Evolutionary conservation across 2,113 vertebrate genomes (phyloP), one percentile per base, ranked within the genome.

Genomic region (Panthera uncia): DNA sequence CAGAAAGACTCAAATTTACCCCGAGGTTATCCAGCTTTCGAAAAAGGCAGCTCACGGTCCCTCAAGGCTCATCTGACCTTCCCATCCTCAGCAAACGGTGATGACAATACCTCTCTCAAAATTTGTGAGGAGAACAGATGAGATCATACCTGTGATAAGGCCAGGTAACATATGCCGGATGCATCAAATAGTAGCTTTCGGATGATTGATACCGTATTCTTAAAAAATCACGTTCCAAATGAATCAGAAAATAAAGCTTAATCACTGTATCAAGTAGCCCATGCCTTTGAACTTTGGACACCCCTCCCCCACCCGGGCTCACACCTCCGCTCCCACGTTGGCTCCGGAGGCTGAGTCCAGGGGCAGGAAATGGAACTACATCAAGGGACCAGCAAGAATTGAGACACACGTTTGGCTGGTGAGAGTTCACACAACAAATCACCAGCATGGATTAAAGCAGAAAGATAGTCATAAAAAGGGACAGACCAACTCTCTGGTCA

Each of bases 301-400:
- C 41, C 4, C 21, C 38, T 69, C 50, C 4, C 21, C 9, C 5
- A 4, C 12, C 41, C 12, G 23, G 2, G 5, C 50, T 36, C 57
- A 21, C 10, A 25, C 3, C 11, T 33, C 15, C 0, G 3, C 3
- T 14, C 38, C 45, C 0, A 4, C 4, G 3, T 19, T 27, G 19
- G 36, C 9, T 16, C 3, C 12, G 45, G 33, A 4, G 18, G 18
- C 4, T 48, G 15, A 33, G 31, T 63, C 29, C 4, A 31, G 10
- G 1, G 9, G 4, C 16, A 81, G 71, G 21, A 16, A 7, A 4
- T 4, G 12, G 29, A 19, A 10, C n/a, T 29, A 5, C 9, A 29
- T 27, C 38, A 82, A 84, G 33, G 3, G 4, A 12, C 16, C 45
- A 66, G 18, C 1, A n/a, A 29, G 57, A 82, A 45, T 13, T 71